Conservation (phyloP, 2,797 vertebrate species). For the Glossophaga mutica region DNA sequence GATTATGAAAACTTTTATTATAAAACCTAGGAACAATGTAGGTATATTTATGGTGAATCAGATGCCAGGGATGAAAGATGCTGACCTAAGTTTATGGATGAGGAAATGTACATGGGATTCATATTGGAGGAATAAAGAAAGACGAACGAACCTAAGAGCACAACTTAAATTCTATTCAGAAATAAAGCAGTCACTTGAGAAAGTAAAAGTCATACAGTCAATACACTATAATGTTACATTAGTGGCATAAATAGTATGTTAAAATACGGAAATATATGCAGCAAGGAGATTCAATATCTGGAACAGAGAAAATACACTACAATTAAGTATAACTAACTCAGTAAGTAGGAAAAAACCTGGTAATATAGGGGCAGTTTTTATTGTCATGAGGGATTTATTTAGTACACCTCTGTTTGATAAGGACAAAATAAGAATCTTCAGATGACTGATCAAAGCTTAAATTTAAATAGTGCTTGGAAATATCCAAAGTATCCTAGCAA, state of each 20-base stretch:
- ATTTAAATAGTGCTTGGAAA: neutral
- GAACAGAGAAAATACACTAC: neutral
- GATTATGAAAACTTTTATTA: neutral
- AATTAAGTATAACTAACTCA: neutral
- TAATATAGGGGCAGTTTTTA: neutral
- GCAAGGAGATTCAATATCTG: neutral
- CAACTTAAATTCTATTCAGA: neutral
- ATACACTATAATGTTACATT: neutral
- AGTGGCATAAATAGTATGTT: neutral
- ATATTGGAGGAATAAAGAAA: neutral
- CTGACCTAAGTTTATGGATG: neutral
- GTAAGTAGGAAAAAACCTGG: neutral
- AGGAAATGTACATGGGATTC: neutral
- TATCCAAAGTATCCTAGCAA: neutral
- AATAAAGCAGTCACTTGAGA: neutral
- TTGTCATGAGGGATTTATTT: conserved; percentile 10
- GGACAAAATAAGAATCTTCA: neutral
- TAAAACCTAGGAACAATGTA: neutral
- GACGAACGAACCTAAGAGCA: neutral
- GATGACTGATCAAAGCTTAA: neutral
- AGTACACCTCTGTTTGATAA: neutral
- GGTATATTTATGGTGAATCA: neutral
- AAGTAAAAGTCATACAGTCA: neutral
- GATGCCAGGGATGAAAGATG: neutral
- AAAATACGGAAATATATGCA: neutral